Percentiles rank a stretch among this genome's conserved stretches.
Conservation (phyloP, 2,113 vertebrate species). For the Hylia prasina region DNA sequence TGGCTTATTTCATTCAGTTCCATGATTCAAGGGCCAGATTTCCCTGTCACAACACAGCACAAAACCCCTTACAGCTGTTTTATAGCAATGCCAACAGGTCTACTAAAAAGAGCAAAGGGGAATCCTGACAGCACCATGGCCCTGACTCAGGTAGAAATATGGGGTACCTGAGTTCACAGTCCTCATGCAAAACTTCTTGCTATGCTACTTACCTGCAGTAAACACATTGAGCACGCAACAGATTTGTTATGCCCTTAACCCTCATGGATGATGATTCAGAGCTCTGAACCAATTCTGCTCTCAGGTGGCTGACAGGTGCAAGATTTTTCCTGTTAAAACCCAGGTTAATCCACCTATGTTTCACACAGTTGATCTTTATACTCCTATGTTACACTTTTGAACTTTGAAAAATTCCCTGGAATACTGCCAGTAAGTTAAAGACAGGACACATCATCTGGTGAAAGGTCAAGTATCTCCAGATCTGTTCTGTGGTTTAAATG, state of each 20-base stretch:
- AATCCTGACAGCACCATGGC: neutral
- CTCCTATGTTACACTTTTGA: accelerated
- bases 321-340: neutral
- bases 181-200: neutral
- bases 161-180: accelerated
- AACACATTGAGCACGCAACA: neutral
- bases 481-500: neutral
- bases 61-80: neutral
- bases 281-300: neutral
- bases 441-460: neutral
- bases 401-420: neutral
- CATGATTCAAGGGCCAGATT: neutral
- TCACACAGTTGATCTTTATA: neutral
- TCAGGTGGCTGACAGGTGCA: neutral
- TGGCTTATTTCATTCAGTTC: neutral
- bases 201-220: neutral
- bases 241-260: neutral
- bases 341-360: accelerated
- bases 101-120: neutral
- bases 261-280: neutral
- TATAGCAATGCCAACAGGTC: neutral
- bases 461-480: neutral
- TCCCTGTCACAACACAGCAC: neutral
- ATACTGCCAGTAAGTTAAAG: neutral
- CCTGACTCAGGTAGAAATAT: neutral